Base-by-base conservation (phyloP, 92 coral and sea anemone species). In the Phenganax stokvisi region DNA sequence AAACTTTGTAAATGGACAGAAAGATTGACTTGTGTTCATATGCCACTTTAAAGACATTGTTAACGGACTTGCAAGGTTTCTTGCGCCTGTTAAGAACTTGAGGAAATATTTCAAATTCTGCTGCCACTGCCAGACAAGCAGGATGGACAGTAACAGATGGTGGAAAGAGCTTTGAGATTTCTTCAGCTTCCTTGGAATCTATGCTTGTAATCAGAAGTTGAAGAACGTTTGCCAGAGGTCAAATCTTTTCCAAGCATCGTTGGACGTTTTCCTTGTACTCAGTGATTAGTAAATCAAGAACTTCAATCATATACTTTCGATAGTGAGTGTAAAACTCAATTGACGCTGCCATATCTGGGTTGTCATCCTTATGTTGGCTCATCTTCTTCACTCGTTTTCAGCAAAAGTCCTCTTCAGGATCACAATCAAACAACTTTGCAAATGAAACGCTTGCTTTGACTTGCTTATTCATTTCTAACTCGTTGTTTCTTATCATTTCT, bases 81-180 rank as follows among this genome's bases (percentile, higher is more conserved):
- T 37, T 37, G 47, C 47, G 47, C 47, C 47, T 37, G 47, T 5
- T 37, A 37, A 37, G 47, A 37, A 37, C 47, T 61, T 61, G 67
- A 7, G 29, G 15, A 61, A 61, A 61, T 61, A 61, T 13, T 61
- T 75, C 80, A 54, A 75, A 75, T 75, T 80, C 84, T 64, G 12
- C 71, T 54, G 76, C 84, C 74, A 54, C 71, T 54, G 76, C 84
- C 74, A 54, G 84, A 80, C 67, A 61, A 13, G 17, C 67, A 61
- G 67, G 67, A 61, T 61, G 1, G 67, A 61, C 67, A 17, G 29
- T 61, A 61, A 61, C 67, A 13, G 67, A 61, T 61, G 67, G 67
- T 17, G 67, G 29, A 61, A 37, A 61, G 67, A 61, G 67, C 17
- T 61, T 61, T 27, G 67, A 61, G 27, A 61, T 61, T 61, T 13